Base-by-base conservation (phyloP, 2,888 invertebrate genomes). In the Dicranocentrus wangi region DNA sequence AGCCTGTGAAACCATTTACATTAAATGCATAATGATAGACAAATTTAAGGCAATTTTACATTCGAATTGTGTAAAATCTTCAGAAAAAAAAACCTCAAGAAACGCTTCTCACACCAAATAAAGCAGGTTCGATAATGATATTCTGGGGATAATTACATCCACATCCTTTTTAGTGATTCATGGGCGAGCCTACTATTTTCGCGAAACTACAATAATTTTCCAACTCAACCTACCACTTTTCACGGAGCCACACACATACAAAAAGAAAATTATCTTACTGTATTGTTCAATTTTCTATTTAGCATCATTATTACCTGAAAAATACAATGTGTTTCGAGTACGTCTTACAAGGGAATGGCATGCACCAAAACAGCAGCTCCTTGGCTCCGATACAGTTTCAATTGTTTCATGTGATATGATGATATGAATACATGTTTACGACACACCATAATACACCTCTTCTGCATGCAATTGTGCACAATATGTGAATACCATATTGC, bases 281-380 rank as follows among this genome's bases (percentile, higher is more conserved):
- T 61, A 61, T 72, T 72, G 61, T 61, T 43, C 71, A 72, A 72
- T 72, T 72, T 72, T 63, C 72, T 61, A 72, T 72, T 72, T 55
- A 25, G 21, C 55, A 55, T 55, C 25, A 55, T 55, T 55, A 53
- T 53, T 47, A 10, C 47, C 15, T 47, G 15, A 47, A 47, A n/a
- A 47, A n/a, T 47, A 47, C 13, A n/a, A n/a, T n/a, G n/a, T n/a
- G n/a, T n/a, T n/a, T n/a, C n/a, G n/a, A n/a, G n/a, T n/a, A n/a
- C n/a, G n/a, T n/a, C 25, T 55, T 25, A 10, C 3, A 21, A 23
- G 1, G 10, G 55, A 7, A 55, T 55, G 21, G n/a, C 19, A 51
- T 51, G 51, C 19, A 19, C 32, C 3, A 7, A 32, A 32, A 47
- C 47, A 51, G 19, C 17, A 17, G 17, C 51, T 51, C 19, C 8